phyloP scores from a whole-genome alignment of 1,140 invertebrate species.

The Bombus waltoni region DNA sequence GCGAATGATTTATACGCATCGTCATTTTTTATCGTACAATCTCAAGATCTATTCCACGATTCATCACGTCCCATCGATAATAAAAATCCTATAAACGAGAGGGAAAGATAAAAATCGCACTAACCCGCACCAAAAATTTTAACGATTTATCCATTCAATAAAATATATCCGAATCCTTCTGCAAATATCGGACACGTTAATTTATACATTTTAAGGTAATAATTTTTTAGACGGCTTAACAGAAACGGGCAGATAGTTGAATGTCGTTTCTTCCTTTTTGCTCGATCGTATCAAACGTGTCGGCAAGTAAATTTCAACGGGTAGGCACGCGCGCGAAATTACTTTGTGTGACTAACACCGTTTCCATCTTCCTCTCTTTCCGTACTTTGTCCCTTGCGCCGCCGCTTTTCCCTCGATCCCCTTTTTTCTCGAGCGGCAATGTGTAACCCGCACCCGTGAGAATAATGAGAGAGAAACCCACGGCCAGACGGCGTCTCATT shows the following conservation, averaged over 20 bases:
- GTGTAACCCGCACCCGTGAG: constrained; percentile 49
- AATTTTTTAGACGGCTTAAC: not conserved
- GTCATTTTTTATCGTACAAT: no score
- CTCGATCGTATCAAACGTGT: constrained; percentile 1
- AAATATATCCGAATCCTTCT: no score
- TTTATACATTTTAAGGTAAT: not conserved
- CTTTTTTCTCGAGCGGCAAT: constrained; percentile 27
- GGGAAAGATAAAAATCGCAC: no score
- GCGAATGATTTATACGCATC: no score
- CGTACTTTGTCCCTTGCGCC: constrained; percentile 21
- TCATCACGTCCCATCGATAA: no score
- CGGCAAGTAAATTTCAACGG: constrained; percentile 32
- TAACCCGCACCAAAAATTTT: no score
- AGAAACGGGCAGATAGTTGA: not conserved
- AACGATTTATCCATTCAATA: no score
- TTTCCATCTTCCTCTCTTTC: constrained; percentile 28
- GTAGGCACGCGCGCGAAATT: constrained; percentile 34
- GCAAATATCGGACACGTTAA: no score
- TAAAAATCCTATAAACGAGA: no score
- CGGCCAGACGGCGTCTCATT: constrained; percentile 65
- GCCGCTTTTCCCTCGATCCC: constrained; percentile 8
- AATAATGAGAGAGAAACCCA: constrained; percentile 65
- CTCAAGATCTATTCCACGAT: no score
- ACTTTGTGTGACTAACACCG: constrained; percentile 29
- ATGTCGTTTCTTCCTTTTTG: not conserved